These are phyloP conservation scores for Dryoscopus gambensis DNA, from an alignment of 2,113 vertebrate genomes.

Conservation along the genomic window DNA sequence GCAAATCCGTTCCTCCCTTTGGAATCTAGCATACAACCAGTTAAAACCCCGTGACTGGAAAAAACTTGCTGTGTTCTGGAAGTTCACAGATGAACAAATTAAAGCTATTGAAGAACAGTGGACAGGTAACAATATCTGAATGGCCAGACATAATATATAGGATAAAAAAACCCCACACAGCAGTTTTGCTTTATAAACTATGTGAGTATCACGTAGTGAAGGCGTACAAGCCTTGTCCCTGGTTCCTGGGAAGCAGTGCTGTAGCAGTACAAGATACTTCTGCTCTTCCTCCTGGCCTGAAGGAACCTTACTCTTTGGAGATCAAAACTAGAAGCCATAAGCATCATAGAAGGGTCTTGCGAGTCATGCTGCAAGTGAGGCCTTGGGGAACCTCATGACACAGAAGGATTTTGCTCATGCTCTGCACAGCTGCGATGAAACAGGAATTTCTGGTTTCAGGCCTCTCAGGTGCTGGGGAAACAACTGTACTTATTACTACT, in stretches of 20 bases:
- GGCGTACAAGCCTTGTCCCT: not conserved
- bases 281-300: not conserved
- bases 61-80: constrained; percentile 79
- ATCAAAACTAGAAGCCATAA: not conserved
- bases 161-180: not conserved
- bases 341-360: not conserved
- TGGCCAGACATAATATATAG: not conserved
- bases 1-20: constrained; percentile 75
- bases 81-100: constrained; percentile 81
- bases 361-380: not conserved
- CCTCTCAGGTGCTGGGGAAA: not conserved
- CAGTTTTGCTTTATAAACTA: not conserved
- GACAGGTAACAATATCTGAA: constrained; percentile 76
- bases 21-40: constrained; percentile 81
- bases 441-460: not conserved
- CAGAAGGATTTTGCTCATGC: not conserved
- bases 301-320: not conserved
- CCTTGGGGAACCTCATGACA: not conserved
- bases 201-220: not conserved
- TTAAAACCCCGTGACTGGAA: constrained; percentile 84
- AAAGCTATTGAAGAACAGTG: constrained; percentile 85
- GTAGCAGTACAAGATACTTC: not conserved
- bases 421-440: not conserved
- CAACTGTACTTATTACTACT: not conserved
- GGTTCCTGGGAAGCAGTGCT: not conserved